phyloP scores from a whole-genome alignment of 2,797 vertebrate genomes.

The Rhadinocentrus ornatus region DNA sequence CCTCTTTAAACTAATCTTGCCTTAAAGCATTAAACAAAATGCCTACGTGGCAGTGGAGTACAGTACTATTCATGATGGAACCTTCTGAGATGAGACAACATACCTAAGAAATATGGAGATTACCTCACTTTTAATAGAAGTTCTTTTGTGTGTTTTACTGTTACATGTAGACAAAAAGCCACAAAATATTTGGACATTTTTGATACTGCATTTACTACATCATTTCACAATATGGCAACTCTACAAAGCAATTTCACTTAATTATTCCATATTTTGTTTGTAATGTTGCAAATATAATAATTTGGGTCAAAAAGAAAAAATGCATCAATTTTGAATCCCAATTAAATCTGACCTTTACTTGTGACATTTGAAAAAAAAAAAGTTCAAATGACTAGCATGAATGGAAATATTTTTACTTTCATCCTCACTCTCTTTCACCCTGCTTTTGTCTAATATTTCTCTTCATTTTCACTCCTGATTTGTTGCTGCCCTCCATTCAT shows the following conservation, averaged over 20 bases:
- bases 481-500: neutral
- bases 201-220: too few species aligned
- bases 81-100: neutral
- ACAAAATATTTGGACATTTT: too few species aligned
- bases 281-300: too few species aligned
- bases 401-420: neutral
- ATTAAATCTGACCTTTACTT: too few species aligned
- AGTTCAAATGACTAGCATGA: too few species aligned
- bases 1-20: constrained; percentile 64
- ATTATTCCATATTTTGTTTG: too few species aligned
- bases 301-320: too few species aligned
- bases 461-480: neutral
- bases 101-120: neutral
- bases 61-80: constrained; percentile 43
- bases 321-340: too few species aligned
- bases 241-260: too few species aligned
- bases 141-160: neutral
- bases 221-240: too few species aligned
- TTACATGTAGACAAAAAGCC: too few species aligned
- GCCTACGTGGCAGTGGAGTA: constrained; percentile 20
- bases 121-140: neutral
- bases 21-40: constrained; percentile 42
- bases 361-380: too few species aligned
- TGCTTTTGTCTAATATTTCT: neutral
- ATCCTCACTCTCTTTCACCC: neutral